phyloP scores from a whole-genome alignment of 2,888 invertebrate genomes.

The Platycheirus albimanus region DNA sequence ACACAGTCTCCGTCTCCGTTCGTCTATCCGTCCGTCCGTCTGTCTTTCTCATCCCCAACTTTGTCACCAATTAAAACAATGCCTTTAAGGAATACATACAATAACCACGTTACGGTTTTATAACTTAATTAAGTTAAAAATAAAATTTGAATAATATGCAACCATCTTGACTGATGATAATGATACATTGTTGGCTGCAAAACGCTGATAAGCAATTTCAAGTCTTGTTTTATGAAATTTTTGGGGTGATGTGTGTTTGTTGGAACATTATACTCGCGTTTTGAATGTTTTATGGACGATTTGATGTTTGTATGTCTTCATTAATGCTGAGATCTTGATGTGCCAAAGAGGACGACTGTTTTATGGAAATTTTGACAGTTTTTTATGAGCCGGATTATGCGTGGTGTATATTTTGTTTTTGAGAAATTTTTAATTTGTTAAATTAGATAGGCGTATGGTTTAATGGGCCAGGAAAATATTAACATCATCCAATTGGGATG shows the following conservation, averaged over 20 bases:
- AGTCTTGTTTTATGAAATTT: constrained; percentile 3
- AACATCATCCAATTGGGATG: background rate
- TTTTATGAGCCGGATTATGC: constrained; percentile 2
- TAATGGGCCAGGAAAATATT: constrained; percentile 49
- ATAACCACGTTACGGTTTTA: constrained; percentile 68
- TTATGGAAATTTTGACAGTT: constrained; percentile 65
- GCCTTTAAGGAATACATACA: constrained; percentile 31
- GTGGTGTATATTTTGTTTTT: background rate
- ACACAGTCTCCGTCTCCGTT: constrained; percentile 36
- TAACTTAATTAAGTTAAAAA: constrained; percentile 66
- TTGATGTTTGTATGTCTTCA: constrained; percentile 70
- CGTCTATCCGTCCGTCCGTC: too few species aligned
- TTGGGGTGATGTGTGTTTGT: constrained; percentile 18
- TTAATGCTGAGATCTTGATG: constrained; percentile 51
- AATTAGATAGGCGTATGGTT: constrained; percentile 63
- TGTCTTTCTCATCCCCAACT: constrained; percentile 23
- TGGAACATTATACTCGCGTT: constrained; percentile 34
- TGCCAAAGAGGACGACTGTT: constrained; percentile 42
- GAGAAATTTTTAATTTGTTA: constrained; percentile 61
- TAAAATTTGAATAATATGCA: constrained; percentile 59
- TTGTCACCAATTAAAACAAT: constrained; percentile 72
- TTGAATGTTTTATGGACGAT: constrained; percentile 65
- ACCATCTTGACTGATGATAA: constrained; percentile 10
- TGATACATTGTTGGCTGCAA: constrained; percentile 26
- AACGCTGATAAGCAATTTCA: constrained; percentile 44